Conservation (phyloP, 1,140 invertebrate species). For the Spodoptera litura region DNA sequence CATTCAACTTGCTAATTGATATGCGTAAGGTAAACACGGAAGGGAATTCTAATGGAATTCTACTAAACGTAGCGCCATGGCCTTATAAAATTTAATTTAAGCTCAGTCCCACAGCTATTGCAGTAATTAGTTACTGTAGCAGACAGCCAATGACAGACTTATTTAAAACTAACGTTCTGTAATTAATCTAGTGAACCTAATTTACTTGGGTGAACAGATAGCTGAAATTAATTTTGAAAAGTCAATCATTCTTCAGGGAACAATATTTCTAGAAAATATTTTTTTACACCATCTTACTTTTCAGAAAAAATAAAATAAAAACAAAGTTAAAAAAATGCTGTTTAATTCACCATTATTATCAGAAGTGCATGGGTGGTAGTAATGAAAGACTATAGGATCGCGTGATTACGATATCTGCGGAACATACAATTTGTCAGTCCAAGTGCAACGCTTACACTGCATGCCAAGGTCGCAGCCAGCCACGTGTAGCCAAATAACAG, state of each 20-base stretch:
- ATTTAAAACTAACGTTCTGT: too few species aligned
- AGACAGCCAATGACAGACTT: too few species aligned
- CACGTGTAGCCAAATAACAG: slow-evolving; percentile 4
- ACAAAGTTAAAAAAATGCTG: neutral
- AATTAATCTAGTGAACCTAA: too few species aligned
- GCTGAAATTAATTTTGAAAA: neutral
- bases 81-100: too few species aligned
- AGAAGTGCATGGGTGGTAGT: neutral
- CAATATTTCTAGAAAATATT: too few species aligned
- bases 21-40: neutral
- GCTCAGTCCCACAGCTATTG: too few species aligned
- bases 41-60: too few species aligned
- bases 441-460: slow-evolving; percentile 15
- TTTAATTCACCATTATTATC: neutral
- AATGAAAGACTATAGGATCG: neutral
- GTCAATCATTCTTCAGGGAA: too few species aligned
- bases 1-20: neutral
- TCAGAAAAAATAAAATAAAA: neutral
- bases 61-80: too few species aligned
- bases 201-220: neutral
- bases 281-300: too few species aligned
- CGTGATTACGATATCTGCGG: slow-evolving; percentile 3
- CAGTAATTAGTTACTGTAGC: too few species aligned
- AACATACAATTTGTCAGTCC: slow-evolving; percentile 23
- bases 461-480: neutral